These are phyloP conservation scores for Melinopterus prodromus DNA, from an alignment of 2,888 invertebrate species.

Conservation along the genomic window DNA sequence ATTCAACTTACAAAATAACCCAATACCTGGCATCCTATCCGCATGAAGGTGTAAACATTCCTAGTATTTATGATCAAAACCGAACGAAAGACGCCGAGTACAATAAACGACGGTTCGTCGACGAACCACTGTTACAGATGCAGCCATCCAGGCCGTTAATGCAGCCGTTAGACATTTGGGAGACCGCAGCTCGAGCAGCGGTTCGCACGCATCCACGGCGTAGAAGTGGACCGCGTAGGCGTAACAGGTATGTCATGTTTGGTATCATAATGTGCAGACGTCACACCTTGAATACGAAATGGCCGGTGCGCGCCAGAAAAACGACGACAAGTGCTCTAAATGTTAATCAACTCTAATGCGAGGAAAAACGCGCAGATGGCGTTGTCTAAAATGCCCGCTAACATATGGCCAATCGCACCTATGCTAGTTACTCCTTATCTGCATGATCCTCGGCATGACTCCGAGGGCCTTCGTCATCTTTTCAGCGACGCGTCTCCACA, in stretches of 20 bases:
- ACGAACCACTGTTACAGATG: constrained; percentile 13
- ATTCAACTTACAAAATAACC: too few species aligned
- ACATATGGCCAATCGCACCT: constrained; percentile 31
- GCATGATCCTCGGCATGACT: constrained; percentile 9
- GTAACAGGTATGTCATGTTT: constrained; percentile 51
- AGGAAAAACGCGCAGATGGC: constrained; percentile 17
- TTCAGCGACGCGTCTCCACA: constrained; percentile 15
- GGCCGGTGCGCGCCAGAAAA: constrained; percentile 37
- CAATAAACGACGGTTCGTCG: constrained; percentile 20
- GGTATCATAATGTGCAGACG: constrained; percentile 47
- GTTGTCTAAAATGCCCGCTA: constrained; percentile 22
- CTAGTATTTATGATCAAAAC: too few species aligned
- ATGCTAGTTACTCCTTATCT: constrained; percentile 28
- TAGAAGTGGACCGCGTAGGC: constrained; percentile 44
- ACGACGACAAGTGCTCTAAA: constrained; percentile 15
- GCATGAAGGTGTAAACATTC: too few species aligned
- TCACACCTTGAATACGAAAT: constrained; percentile 47
- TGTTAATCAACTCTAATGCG: constrained; percentile 24
- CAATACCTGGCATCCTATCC: too few species aligned
- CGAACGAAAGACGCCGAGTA: background rate
- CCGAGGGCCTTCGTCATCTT: background rate
- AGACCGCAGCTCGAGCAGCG: background rate
- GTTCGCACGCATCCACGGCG: constrained; percentile 26
- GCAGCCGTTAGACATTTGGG: constrained; percentile 20
- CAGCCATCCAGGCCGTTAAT: constrained; percentile 13